Evolutionary conservation across 2,888 invertebrate species (phyloP).

Genomic region (Standfussiana lucernea): DNA sequence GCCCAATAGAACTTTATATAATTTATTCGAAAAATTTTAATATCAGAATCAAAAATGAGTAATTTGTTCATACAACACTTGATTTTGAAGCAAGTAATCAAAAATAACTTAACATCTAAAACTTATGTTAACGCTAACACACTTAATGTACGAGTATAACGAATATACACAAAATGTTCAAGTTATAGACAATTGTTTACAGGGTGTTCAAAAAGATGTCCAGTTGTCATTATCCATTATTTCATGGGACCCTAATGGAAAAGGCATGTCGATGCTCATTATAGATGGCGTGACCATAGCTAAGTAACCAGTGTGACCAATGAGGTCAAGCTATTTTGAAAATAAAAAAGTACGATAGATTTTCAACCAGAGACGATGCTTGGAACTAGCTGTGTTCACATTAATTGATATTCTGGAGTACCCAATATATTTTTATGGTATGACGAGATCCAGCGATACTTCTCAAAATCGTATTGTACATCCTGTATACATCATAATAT

Average conservation of each 20-base stretch:
- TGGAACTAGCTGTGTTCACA: background rate
- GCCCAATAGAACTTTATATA: background rate
- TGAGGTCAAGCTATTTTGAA: background rate
- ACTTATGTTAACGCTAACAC: constrained; percentile 57
- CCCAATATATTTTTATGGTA: background rate
- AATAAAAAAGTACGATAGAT: background rate
- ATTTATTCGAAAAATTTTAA: background rate
- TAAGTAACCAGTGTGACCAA: background rate
- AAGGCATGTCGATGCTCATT: background rate
- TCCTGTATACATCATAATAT: constrained; percentile 51
- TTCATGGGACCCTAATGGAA: background rate
- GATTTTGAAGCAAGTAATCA: constrained; percentile 18
- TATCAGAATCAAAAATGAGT: background rate
- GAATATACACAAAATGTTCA: constrained; percentile 65
- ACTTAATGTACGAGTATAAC: constrained; percentile 51
- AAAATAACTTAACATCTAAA: constrained; percentile 52
- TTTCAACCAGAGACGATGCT: background rate
- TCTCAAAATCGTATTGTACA: background rate
- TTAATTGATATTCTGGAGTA: background rate
- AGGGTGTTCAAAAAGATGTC: constrained; percentile 39
- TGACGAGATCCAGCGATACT: background rate
- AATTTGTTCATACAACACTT: constrained; percentile 1
- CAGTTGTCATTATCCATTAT: background rate
- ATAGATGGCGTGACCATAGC: background rate
- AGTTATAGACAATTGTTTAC: constrained; percentile 54